Evolutionary conservation across 2,888 invertebrate genomes (phyloP), one percentile per base, ranked within the genome.

Genomic region (Watsonalla cultraria): DNA sequence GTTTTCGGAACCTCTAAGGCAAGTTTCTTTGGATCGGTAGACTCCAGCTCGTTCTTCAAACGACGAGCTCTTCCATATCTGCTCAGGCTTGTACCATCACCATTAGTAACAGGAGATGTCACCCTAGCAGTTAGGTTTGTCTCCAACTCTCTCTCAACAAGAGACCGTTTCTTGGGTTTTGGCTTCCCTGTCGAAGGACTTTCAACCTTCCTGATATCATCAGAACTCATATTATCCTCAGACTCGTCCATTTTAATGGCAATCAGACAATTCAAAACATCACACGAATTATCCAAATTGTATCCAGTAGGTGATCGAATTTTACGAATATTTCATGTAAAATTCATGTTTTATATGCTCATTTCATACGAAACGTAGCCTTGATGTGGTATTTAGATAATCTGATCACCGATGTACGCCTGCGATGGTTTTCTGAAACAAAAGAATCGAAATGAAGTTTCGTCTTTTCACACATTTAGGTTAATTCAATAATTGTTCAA

Each of bases 61-160:
- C 92, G 90, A 37, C 92, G 89, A 51, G 92, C 83, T 72, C 94
- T 86, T 7, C 94, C 93, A 76, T 93, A 94, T 11, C 94, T 91
- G 63, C 93, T 94, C 35, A 80, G 91, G 45, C 70, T 87, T 0
- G 67, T 59, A n/a, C 71, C 73, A 49, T 82, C 85, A 9, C 62
- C 60, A 35, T 64, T 61, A 1, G 74, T 70, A 5, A 77, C 70
- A 1, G 89, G 88, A 7, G 86, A 84, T 47, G 86, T 90, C 6
- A 87, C 68, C 64, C 77, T 76, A 35, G 86, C 72, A 54, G 90
- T 90, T 65, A 91, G 68, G 61, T 69, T 87, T 0, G 89, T 90
- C 62, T 90, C 90, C 45, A 91, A 71, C 69, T 90, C 86, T 46
- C 89, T 78, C 66, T 90, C 90, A 54, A 90, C 79, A 48, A 85